phyloP scores from a whole-genome alignment of 2,888 invertebrate species.

The Caenorhabditis sp. region DNA sequence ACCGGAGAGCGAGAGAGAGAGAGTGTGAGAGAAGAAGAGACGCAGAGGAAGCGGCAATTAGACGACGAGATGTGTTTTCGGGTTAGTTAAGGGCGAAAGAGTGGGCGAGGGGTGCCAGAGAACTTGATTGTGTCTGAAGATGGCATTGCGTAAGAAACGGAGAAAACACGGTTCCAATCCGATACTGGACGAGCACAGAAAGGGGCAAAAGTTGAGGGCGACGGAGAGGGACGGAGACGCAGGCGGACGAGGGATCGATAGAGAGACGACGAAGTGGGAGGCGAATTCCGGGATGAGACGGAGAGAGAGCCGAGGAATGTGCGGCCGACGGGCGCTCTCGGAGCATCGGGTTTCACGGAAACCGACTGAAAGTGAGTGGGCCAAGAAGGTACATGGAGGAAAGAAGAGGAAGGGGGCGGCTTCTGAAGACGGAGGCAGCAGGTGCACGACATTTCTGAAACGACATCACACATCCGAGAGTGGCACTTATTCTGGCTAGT shows the following conservation, averaged over 20 bases:
- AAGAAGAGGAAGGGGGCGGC: background rate
- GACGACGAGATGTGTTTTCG: conserved; percentile 25
- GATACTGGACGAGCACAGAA: background rate
- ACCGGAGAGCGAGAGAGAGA: conserved; percentile 30
- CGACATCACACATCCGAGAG: background rate
- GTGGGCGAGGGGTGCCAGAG: conserved; percentile 2
- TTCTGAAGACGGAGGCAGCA: conserved; percentile 5
- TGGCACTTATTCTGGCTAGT: conserved; percentile 27
- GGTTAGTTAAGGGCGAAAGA: conserved; percentile 7
- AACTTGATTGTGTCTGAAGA: conserved; percentile 27
- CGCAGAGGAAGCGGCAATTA: conserved; percentile 37
- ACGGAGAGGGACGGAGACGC: conserved; percentile 28
- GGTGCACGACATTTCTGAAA: background rate
- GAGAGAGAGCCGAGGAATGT: conserved; percentile 29
- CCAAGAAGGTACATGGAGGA: background rate
- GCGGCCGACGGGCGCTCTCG: conserved; percentile 26
- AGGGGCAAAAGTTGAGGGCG: conserved; percentile 25
- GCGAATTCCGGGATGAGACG: conserved; percentile 40
- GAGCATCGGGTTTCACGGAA: conserved; percentile 38
- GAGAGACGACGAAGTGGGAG: conserved; percentile 25
- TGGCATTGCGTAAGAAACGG: background rate
- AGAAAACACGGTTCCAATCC: background rate
- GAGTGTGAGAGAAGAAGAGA: conserved; percentile 41
- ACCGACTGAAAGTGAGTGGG: conserved; percentile 3
- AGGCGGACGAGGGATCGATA: conserved; percentile 41